Percentiles rank a stretch among this genome's conserved stretches.
These are phyloP conservation scores for Mesoclemmys tuberculata DNA, from an alignment of 2,113 vertebrate species.

Conservation along the genomic window DNA sequence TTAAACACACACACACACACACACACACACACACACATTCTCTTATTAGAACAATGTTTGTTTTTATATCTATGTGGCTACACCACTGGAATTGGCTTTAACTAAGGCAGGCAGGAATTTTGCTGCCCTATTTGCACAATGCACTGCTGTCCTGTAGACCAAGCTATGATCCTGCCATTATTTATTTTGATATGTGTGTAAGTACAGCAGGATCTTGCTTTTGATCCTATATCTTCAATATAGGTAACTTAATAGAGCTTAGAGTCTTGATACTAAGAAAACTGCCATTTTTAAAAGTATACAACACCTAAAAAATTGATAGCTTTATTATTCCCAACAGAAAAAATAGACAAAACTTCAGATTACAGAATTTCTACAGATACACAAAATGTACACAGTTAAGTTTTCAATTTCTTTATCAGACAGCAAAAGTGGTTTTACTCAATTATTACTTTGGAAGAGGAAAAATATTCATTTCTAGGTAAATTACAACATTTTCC, in stretches of 20 bases:
- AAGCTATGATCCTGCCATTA: background rate
- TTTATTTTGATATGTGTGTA: background rate
- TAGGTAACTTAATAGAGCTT: background rate
- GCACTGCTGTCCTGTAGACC: fast-evolving
- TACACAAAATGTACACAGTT: background rate
- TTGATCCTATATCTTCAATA: background rate
- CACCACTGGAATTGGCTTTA: background rate
- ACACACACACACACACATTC: background rate
- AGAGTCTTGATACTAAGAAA: background rate
- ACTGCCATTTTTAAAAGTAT: background rate
- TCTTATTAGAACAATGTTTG: background rate
- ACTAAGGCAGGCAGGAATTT: background rate
- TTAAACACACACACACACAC: background rate
- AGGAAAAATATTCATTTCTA: background rate
- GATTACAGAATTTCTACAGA: background rate
- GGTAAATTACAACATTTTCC: background rate
- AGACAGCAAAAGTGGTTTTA: background rate
- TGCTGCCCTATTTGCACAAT: background rate
- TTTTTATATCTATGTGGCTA: background rate
- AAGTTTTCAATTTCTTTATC: background rate
- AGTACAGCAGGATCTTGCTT: background rate
- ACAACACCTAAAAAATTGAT: background rate
- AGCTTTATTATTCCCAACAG: background rate
- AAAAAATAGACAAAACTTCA: background rate
- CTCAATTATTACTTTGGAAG: background rate